Percentiles rank a stretch among this genome's conserved stretches.
These are phyloP conservation scores for Drosophila merina DNA, from an alignment of 2,888 invertebrate species.

Conservation along the genomic window DNA sequence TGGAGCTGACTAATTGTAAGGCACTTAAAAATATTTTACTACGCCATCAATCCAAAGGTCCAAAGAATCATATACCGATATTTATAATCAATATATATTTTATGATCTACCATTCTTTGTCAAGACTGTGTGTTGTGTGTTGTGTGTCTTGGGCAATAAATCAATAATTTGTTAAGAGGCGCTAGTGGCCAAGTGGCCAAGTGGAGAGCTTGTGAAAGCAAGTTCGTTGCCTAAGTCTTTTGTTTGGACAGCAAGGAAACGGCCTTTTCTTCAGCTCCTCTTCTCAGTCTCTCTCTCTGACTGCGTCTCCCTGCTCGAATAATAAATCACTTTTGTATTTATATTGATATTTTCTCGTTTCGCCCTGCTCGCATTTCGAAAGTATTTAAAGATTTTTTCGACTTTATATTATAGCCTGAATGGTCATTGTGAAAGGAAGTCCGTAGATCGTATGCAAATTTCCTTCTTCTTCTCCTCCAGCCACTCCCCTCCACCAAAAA, in stretches of 20 bases:
- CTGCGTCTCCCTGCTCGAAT: constrained; percentile 35
- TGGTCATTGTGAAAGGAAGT: constrained; percentile 69
- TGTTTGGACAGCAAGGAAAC: constrained; percentile 64
- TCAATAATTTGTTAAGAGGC: constrained; percentile 74
- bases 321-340: constrained; percentile 54
- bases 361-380: constrained; percentile 69
- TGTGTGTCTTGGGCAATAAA: constrained; percentile 56
- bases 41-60: constrained; percentile 19
- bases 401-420: constrained; percentile 20
- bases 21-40: constrained; percentile 61
- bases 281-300: neutral
- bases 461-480: constrained; percentile 46
- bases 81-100: constrained; percentile 35
- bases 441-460: constrained; percentile 71
- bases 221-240: constrained; percentile 78
- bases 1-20: constrained; percentile 70
- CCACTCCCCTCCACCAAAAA: constrained; percentile 14
- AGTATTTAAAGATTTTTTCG: constrained; percentile 54
- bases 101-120: constrained; percentile 36
- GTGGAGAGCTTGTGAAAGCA: constrained; percentile 67
- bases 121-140: constrained; percentile 15
- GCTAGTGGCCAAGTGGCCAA: constrained; percentile 33
- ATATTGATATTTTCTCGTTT: constrained; percentile 45
- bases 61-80: constrained; percentile 8
- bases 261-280: constrained; percentile 20